These are phyloP conservation scores for Clivina fossor DNA, from an alignment of 2,888 invertebrate genomes.

Conservation along the genomic window DNA sequence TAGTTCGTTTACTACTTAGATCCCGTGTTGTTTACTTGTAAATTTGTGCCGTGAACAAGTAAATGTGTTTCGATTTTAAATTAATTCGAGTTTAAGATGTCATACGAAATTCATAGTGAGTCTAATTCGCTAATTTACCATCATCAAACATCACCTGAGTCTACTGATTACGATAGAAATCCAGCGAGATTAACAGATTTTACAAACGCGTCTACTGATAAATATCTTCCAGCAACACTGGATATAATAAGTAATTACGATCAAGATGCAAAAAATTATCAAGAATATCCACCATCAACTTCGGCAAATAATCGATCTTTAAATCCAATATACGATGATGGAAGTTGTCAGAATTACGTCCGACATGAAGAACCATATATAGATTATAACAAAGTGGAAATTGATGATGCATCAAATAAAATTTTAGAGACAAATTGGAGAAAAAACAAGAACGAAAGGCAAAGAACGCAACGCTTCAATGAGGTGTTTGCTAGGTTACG, in stretches of 20 bases:
- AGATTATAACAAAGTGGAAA: slow-evolving; percentile 49
- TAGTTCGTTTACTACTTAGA: slow-evolving; percentile 38
- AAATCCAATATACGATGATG: slow-evolving; percentile 23
- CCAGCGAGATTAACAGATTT: slow-evolving; percentile 50
- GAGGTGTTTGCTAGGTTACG: slow-evolving; percentile 93
- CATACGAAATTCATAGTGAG: slow-evolving; percentile 49
- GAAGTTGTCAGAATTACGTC: slow-evolving; percentile 33
- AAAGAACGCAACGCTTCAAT: slow-evolving; percentile 90
- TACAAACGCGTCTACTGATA: slow-evolving; percentile 48
- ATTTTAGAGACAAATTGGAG: slow-evolving; percentile 43
- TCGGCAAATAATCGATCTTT: slow-evolving; percentile 34
- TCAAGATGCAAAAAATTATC: slow-evolving; percentile 39
- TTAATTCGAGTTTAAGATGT: slow-evolving; percentile 21
- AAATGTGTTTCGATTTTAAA: slow-evolving; percentile 2
- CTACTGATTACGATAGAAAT: slow-evolving; percentile 46
- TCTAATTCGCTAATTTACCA: slow-evolving; percentile 49
- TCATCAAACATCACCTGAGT: slow-evolving; percentile 44
- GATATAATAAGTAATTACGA: slow-evolving; percentile 34
- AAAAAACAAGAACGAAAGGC: slow-evolving; percentile 72
- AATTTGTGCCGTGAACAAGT: slow-evolving; percentile 1
- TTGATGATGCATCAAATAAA: slow-evolving; percentile 45
- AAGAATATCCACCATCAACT: slow-evolving; percentile 39
- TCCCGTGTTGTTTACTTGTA: not conserved
- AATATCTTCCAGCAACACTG: slow-evolving; percentile 37
- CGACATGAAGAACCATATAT: not conserved